Evolutionary conservation across 2,797 vertebrate species (phyloP), one percentile per base, ranked within the genome.

Genomic region (Channa striata): DNA sequence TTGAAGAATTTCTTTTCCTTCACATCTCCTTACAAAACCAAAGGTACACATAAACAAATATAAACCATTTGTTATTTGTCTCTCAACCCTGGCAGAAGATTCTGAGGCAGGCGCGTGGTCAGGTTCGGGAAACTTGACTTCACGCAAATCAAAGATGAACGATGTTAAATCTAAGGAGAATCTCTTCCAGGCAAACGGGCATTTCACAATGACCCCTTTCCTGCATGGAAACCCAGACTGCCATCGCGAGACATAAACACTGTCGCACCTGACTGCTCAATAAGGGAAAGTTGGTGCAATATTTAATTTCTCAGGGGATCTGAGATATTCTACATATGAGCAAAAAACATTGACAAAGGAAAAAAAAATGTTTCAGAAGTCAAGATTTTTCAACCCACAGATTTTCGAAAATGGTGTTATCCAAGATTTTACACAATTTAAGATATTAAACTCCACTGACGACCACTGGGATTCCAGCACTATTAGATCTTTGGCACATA

Each of bases 201-300:
- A 74, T 87, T 84, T 67, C 56, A 43, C 40, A 70, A 53, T 42
- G 33, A 78, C 59, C 37, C 51, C 37, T 74, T 39, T 80, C 64
- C 40, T 59, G 36, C 40, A 66, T 23, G 46, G 63, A 64, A 68
- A 57, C 39, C n/a, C 50, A 51, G 19, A 20, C 53, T 61, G 47
- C 6, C 5, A 49, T 67, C 73, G 65, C 36, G 40, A 57, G 72
- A 53, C 53, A 59, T 17, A 56, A 72, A 33, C 57, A 75, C n/a
- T n/a, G n/a, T n/a, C n/a, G n/a, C 70, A 86, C 68, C 73, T 76
- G 80, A 72, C 75, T 54, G 21, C 56, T 58, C 49, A 37, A 17
- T 46, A 33, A n/a, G 12, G 60, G 48, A 25, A 50, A 69, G 25
- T 63, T 44, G 46, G 56, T 23, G 39, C 52, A 72, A 80, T 59